Percentiles rank a stretch among this genome's conserved stretches.
Conservation (phyloP, 2,888 invertebrate species). For the Thysanoteuthis rhombus region DNA sequence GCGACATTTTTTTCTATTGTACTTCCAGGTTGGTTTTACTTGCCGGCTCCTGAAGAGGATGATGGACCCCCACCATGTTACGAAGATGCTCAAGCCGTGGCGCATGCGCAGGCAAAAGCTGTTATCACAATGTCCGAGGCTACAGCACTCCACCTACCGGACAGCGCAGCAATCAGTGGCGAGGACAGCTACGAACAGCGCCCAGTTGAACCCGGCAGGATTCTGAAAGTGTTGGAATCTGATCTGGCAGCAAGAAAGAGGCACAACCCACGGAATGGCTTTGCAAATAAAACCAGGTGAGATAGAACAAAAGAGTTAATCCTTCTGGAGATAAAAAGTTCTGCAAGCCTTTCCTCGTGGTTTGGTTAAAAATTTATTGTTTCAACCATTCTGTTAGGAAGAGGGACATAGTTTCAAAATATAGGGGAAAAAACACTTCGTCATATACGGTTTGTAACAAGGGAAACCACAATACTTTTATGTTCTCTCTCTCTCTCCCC, state of each 20-base stretch:
- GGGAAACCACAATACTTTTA: too few species aligned
- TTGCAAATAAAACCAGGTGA: background rate
- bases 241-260: background rate
- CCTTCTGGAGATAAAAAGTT: too few species aligned
- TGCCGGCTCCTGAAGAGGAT: background rate
- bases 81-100: constrained; percentile 15
- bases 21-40: constrained; percentile 20
- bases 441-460: too few species aligned
- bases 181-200: background rate
- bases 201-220: background rate
- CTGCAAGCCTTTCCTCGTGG: too few species aligned
- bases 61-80: background rate
- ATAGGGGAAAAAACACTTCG: too few species aligned
- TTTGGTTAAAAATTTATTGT: too few species aligned
- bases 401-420: too few species aligned
- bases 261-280: background rate
- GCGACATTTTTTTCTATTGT: background rate
- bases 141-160: background rate
- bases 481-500: too few species aligned
- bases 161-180: constrained; percentile 17
- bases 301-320: background rate
- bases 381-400: too few species aligned
- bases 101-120: background rate
- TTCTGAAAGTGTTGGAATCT: background rate
- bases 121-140: constrained; percentile 23